Percentiles rank a stretch among this genome's conserved stretches.
These are phyloP conservation scores for Novumbra hubbsi DNA, from an alignment of 2,797 vertebrate genomes.

Conservation along the genomic window DNA sequence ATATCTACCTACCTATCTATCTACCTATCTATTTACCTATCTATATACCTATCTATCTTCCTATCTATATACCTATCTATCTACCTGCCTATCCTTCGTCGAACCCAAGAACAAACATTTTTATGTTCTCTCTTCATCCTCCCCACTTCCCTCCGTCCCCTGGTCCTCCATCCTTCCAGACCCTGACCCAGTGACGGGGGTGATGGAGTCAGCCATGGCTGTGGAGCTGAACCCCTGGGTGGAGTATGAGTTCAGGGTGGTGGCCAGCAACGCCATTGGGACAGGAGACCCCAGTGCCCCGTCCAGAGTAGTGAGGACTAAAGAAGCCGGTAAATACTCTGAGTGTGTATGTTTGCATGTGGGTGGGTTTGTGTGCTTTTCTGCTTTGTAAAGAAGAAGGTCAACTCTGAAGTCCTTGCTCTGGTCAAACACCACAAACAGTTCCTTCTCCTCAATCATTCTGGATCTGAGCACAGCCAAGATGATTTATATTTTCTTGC, in stretches of 20 bases:
- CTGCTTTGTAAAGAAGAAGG: not conserved
- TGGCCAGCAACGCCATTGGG: constrained; percentile 91
- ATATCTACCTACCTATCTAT: too few relatives aligned
- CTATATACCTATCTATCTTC: too few relatives aligned
- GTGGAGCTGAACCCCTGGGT: constrained; percentile 96
- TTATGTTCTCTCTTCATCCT: too few relatives aligned
- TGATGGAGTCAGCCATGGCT: constrained; percentile 95
- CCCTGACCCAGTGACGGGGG: constrained; percentile 89
- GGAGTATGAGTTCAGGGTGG: constrained; percentile 96
- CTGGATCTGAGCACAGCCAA: too few relatives aligned
- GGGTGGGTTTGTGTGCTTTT: not conserved
- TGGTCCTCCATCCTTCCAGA: constrained; percentile 66
- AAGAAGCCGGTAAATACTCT: constrained; percentile 86
- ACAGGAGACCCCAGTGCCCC: constrained; percentile 92
- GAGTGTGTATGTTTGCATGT: not conserved
- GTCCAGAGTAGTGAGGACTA: constrained; percentile 87
- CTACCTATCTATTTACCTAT: too few relatives aligned
- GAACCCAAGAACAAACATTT: too few relatives aligned
- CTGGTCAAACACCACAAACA: too few relatives aligned
- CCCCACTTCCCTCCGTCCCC: too few relatives aligned
- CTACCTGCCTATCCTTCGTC: too few relatives aligned
- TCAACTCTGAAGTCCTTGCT: not conserved
- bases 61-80: too few relatives aligned
- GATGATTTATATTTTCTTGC: too few relatives aligned
- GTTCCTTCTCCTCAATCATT: too few relatives aligned